Conservation (phyloP, 2,113 vertebrate genomes). For the Phylloscopus trochiloides region DNA sequence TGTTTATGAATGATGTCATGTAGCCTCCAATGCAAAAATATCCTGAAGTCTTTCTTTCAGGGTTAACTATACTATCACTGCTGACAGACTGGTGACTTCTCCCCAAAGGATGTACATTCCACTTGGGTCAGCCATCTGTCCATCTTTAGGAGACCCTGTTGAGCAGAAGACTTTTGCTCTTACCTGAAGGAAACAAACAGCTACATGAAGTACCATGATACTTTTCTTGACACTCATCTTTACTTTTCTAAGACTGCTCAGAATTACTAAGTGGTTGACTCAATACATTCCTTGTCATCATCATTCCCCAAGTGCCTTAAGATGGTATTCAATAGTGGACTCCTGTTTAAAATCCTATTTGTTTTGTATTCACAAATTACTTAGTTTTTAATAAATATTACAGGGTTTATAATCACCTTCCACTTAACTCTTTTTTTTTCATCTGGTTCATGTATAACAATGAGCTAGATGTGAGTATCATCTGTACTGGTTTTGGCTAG, state of each 20-base stretch:
- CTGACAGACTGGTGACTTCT: background rate
- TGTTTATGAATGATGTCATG: background rate
- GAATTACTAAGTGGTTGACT: background rate
- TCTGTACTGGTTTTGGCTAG: background rate
- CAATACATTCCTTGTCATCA: background rate
- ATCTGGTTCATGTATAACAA: background rate
- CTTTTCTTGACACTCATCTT: background rate
- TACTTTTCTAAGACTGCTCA: background rate
- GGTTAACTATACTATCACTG: background rate
- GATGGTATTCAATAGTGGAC: background rate
- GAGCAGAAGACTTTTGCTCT: background rate
- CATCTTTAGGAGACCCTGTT: background rate
- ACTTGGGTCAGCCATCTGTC: background rate
- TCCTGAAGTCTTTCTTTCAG: background rate
- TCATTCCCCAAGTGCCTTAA: background rate
- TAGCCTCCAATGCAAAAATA: background rate
- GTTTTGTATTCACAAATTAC: background rate
- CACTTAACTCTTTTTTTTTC: background rate
- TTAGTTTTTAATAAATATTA: background rate
- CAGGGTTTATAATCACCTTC: background rate
- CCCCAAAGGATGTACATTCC: background rate
- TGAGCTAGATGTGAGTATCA: background rate
- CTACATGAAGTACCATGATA: background rate
- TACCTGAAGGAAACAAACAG: background rate
- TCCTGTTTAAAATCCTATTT: background rate